These are phyloP conservation scores for Catalaphyllia jardinei DNA, from an alignment of 64 coral and sea anemone species.

Conservation along the genomic window DNA sequence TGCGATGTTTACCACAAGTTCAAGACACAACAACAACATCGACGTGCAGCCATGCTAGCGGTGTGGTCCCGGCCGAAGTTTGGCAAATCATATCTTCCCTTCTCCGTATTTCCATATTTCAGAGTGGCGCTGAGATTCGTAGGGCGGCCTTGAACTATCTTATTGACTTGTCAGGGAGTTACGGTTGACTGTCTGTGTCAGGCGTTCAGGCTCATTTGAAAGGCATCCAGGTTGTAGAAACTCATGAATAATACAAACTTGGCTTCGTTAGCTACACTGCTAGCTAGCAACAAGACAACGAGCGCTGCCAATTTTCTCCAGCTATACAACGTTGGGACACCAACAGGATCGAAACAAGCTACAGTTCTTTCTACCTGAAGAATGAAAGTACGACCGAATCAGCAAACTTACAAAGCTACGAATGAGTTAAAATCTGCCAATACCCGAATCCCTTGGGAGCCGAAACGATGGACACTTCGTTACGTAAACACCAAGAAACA, in stretches of 20 bases:
- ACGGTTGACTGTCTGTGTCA: conserved; percentile 33
- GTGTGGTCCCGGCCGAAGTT: neutral
- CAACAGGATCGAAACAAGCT: neutral
- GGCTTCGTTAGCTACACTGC: neutral
- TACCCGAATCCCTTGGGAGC: neutral
- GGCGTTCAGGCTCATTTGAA: conserved; percentile 25
- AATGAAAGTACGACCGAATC: neutral
- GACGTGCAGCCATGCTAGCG: neutral
- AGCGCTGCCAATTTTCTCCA: neutral
- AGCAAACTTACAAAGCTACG: neutral
- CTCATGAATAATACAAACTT: conserved; percentile 43
- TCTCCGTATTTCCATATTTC: neutral
- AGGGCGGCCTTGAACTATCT: neutral
- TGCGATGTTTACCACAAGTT: neutral
- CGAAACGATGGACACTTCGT: neutral
- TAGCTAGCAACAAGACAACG: conserved; percentile 1
- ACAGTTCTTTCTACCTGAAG: neutral
- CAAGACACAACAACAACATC: neutral
- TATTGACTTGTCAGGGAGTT: conserved; percentile 24
- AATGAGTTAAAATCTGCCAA: neutral
- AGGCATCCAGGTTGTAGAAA: neutral
- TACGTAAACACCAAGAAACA: conserved; percentile 1
- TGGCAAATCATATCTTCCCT: neutral
- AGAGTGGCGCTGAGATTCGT: neutral
- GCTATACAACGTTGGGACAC: neutral